A percentile compares a stretch with the other conserved stretches of the same genome.
Conservation (phyloP, 2,113 vertebrate genomes). For the Nothobranchius kuhntae region DNA sequence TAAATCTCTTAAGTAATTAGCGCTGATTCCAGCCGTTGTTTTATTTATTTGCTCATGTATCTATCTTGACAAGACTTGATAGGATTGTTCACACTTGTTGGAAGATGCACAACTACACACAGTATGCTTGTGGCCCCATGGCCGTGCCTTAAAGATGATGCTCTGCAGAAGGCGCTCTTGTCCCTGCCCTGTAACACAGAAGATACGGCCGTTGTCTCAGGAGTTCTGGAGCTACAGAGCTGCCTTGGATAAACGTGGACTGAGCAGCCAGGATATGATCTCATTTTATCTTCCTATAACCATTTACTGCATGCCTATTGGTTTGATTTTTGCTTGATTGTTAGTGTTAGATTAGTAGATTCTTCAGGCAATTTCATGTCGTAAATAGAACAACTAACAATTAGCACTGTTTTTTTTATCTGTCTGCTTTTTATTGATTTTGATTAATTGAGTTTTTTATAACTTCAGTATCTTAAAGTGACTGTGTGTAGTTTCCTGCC, state of each 20-base stretch:
- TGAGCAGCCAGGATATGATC: conserved; percentile 5
- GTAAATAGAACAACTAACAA: neutral
- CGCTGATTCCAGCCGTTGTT: conserved; percentile 28
- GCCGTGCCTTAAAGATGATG: conserved; percentile 27
- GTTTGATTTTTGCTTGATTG: conserved; percentile 2
- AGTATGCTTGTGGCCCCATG: neutral
- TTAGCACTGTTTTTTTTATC: neutral
- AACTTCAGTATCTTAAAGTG: too few species aligned
- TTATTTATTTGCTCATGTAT: conserved; percentile 44
- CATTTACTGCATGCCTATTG: neutral
- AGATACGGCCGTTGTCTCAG: conserved; percentile 42
- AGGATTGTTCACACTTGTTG: conserved; percentile 44
- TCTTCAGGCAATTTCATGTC: neutral
- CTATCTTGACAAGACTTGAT: conserved; percentile 42
- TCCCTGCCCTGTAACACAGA: conserved; percentile 15
- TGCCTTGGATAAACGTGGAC: conserved; percentile 36
- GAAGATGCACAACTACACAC: neutral
- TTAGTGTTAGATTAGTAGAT: conserved; percentile 4
- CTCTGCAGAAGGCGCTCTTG: conserved; percentile 24
- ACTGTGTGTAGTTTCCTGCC: too few species aligned
- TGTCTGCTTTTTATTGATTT: too few species aligned
- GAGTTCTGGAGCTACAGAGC: conserved; percentile 11
- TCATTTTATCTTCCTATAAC: neutral
- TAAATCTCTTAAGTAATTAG: conserved; percentile 65
- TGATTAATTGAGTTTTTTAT: too few species aligned